These are phyloP conservation scores for Caradrina clavipalpis DNA, from an alignment of 2,888 invertebrate species.

Conservation along the genomic window DNA sequence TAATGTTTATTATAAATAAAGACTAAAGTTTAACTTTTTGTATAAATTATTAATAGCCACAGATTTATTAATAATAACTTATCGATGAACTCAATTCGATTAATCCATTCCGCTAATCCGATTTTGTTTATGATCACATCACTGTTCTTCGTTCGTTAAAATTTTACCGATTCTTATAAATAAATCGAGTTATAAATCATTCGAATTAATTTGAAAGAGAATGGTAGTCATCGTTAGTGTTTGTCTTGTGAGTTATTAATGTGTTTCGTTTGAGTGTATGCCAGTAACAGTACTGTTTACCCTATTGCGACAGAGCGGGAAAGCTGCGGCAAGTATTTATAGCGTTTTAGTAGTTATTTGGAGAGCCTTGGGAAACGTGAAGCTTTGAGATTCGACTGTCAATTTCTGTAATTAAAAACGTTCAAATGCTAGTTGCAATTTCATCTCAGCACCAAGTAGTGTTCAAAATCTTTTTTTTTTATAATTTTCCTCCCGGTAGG, in stretches of 20 bases:
- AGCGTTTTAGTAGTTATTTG: background rate
- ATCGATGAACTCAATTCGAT: constrained; percentile 25
- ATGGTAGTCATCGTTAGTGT: constrained; percentile 27
- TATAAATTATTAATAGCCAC: no score
- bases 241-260: constrained; percentile 42
- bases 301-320: background rate
- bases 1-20: no score
- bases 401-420: no score
- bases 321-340: background rate
- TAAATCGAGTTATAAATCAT: constrained; percentile 38
- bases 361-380: background rate
- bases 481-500: no score
- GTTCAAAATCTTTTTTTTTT: no score
- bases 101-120: constrained; percentile 9
- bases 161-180: constrained; percentile 24
- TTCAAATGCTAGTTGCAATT: no score
- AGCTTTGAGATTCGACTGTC: constrained; percentile 12
- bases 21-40: no score
- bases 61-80: constrained; percentile 15
- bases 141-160: constrained; percentile 11
- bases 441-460: no score
- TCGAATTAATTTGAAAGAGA: constrained; percentile 38
- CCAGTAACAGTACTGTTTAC: constrained; percentile 26
- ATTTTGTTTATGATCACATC: constrained; percentile 33
- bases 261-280: constrained; percentile 52